Conservation (phyloP, 1,140 invertebrate genomes). For the Aricia agestis region DNA sequence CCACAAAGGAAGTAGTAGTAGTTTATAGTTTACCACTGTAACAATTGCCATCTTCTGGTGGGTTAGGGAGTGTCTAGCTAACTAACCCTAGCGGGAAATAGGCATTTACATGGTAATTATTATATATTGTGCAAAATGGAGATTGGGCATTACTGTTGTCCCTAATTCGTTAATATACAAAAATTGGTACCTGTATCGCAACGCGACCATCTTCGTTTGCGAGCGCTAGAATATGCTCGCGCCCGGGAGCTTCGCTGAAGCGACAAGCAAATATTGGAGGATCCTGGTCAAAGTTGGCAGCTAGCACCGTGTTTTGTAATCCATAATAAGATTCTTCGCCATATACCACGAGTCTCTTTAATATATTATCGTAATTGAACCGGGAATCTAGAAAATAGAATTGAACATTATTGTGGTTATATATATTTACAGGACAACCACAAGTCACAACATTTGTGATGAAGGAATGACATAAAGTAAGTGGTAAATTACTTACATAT, state of each 20-base stretch:
- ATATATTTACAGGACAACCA: background rate
- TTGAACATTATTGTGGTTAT: background rate
- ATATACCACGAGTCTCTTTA: slow-evolving; percentile 67
- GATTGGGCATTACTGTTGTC: too few relatives aligned
- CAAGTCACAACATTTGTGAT: background rate
- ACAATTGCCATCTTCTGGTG: too few relatives aligned
- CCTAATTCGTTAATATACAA: too few relatives aligned
- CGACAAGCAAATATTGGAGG: slow-evolving; percentile 82
- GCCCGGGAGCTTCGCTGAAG: slow-evolving; percentile 78
- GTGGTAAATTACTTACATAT: slow-evolving; percentile 50
- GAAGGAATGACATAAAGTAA: background rate
- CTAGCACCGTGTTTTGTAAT: slow-evolving; percentile 60
- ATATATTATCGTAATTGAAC: slow-evolving; percentile 69
- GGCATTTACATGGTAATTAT: too few relatives aligned
- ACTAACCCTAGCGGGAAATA: too few relatives aligned
- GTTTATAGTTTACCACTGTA: too few relatives aligned
- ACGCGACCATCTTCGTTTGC: slow-evolving; percentile 91
- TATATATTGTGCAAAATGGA: too few relatives aligned
- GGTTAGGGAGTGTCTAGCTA: too few relatives aligned
- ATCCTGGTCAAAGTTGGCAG: slow-evolving; percentile 71
- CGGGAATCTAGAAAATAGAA: slow-evolving; percentile 55
- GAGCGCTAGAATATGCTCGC: slow-evolving; percentile 84
- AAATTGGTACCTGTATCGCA: slow-evolving; percentile 75
- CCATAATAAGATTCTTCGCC: slow-evolving; percentile 76
- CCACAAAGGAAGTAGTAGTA: too few relatives aligned